phyloP scores from a whole-genome alignment of 2,113 vertebrate species.

The Nothoprocta perdicaria region DNA sequence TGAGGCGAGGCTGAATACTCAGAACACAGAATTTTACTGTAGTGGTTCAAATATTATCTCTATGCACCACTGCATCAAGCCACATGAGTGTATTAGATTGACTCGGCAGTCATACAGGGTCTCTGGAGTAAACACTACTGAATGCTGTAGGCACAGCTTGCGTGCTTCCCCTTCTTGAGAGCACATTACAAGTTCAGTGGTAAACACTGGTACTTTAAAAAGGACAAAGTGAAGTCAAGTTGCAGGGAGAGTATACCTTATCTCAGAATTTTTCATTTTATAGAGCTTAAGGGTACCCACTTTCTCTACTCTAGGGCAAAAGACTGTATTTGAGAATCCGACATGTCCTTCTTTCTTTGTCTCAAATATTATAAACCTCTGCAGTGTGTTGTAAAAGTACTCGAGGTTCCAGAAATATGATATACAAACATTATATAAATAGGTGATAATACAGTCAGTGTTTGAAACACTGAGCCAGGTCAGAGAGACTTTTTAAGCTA shows the following conservation, averaged over 20 bases:
- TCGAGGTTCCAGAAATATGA: neutral
- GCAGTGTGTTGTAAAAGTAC: neutral
- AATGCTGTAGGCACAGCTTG: neutral
- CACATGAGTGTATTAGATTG: neutral
- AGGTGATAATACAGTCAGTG: neutral
- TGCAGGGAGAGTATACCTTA: neutral
- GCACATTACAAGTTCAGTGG: neutral
- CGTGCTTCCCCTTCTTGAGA: neutral
- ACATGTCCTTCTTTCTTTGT: neutral
- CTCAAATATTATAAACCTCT: neutral
- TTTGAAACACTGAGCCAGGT: neutral
- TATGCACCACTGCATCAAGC: neutral
- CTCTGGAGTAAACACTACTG: accelerated
- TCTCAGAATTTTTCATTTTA: neutral
- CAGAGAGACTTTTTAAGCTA: neutral
- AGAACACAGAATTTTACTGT: neutral
- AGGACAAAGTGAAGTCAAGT: neutral
- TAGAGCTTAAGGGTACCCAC: neutral
- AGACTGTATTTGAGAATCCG: neutral
- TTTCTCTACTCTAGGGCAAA: neutral
- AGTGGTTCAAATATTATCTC: neutral
- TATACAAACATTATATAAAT: neutral
- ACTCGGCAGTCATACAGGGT: neutral
- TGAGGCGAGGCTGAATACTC: accelerated
- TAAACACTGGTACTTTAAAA: neutral